A percentile compares a stretch with the other conserved stretches of the same genome.
These are phyloP conservation scores for Drosophila trapezifrons DNA, from an alignment of 1,140 invertebrate species.

Conservation along the genomic window DNA sequence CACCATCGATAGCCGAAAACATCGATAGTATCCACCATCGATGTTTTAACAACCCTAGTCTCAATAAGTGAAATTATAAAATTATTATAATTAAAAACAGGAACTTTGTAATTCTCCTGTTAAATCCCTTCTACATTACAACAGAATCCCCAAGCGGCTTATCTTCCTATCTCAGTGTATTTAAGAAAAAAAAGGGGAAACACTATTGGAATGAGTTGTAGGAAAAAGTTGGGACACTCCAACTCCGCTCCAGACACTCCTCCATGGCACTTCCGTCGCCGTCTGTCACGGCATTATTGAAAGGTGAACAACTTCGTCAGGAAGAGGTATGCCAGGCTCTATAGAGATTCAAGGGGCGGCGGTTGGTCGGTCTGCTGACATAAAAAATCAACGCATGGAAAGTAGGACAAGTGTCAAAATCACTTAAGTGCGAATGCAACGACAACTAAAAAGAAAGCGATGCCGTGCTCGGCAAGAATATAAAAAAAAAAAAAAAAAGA, in stretches of 20 bases:
- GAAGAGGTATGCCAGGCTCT: slow-evolving; percentile 24
- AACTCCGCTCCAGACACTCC: slow-evolving; percentile 36
- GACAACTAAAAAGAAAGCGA: slow-evolving; percentile 78
- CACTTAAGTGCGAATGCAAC: slow-evolving; percentile 79
- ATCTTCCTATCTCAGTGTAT: slow-evolving; percentile 11
- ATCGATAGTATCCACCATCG: no score
- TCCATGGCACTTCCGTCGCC: slow-evolving; percentile 40
- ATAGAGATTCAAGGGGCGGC: slow-evolving; percentile 6
- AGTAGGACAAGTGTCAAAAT: slow-evolving; percentile 81
- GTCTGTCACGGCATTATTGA: slow-evolving; percentile 61
- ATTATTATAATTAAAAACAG: not conserved
- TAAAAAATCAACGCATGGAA: slow-evolving; percentile 81
- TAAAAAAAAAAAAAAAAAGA: slow-evolving; percentile 20
- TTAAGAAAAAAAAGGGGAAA: slow-evolving; percentile 1
- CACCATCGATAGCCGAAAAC: no score
- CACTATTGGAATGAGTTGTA: slow-evolving; percentile 25
- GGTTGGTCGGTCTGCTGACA: slow-evolving; percentile 61
- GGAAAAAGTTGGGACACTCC: slow-evolving; percentile 37
- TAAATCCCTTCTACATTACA: no score
- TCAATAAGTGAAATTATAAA: no score
- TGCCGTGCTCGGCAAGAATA: slow-evolving; percentile 27
- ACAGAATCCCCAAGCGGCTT: not conserved
- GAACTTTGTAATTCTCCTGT: not conserved
- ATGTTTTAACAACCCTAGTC: no score
- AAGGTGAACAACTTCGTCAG: slow-evolving; percentile 77